These are phyloP conservation scores for Aplodontia rufa DNA, from an alignment of 2,113 vertebrate genomes.

Conservation along the genomic window DNA sequence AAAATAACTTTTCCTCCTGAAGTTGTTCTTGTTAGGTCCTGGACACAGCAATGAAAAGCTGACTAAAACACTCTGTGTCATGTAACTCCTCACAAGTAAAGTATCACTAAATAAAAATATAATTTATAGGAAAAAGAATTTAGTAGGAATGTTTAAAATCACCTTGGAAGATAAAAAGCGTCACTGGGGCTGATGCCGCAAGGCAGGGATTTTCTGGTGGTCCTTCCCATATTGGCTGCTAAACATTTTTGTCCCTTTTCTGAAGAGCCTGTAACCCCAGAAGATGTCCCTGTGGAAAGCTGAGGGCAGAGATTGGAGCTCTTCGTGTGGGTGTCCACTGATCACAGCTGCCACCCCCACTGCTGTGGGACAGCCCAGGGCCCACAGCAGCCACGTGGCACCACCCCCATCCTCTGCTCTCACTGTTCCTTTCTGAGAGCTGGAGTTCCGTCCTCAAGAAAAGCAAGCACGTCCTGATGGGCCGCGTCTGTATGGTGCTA, in stretches of 20 bases:
- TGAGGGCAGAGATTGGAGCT: neutral
- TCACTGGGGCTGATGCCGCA: neutral
- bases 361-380: no score
- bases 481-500: neutral
- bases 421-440: neutral
- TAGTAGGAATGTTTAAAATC: neutral
- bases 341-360: neutral
- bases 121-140: neutral
- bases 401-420: no score
- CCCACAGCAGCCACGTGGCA: no score
- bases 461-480: neutral
- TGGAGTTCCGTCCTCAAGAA: neutral
- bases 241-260: neutral
- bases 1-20: no score
- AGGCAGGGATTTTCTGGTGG: no score
- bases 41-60: no score
- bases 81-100: neutral
- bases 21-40: no score
- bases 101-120: neutral
- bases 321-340: fast-evolving
- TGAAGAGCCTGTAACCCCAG: neutral
- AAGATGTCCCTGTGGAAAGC: neutral
- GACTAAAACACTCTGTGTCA: no score
- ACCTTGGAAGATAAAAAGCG: neutral
- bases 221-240: fast-evolving